Evolutionary conservation across 2,113 vertebrate species (phyloP), one percentile per base, ranked within the genome.

Genomic region (Brachyistius frenatus): DNA sequence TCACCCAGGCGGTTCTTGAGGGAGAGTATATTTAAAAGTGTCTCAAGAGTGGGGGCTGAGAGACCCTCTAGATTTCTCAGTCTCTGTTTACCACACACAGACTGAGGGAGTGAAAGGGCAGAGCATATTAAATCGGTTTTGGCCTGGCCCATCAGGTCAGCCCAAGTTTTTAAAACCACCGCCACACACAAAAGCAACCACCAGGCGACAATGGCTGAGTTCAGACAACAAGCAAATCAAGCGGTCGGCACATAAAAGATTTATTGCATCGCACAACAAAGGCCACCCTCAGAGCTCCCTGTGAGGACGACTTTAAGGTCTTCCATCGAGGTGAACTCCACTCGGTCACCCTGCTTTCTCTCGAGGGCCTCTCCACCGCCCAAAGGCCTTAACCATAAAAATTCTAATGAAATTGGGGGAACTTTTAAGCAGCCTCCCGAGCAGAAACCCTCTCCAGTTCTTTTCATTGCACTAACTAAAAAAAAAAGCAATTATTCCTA

Each of bases 221-320:
- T 91, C 90, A 91, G 64, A 93, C 90, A 92, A 92, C 90, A 92
- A 92, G 85, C 89, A 89, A 93, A 93, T 92, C 85, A 86, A 92
- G 85, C 37, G 44, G 78, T 55, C 86, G 31, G 57, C 84, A 88
- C 81, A 92, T 90, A 82, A 89, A 90, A 93, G 90, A 94, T 94
- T 94, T 93, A 94, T 92, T 72, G 84, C 85, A 46, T 81, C 50
- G 2, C 32, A 1, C 76, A 64, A 93, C 88, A 93, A 94, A 94
- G 91, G 86, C 87, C 84, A 77, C 91, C 90, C 87, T 92, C 15
- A 1, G 85, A 89, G 92, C 71, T 89, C 66, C 69, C 67, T 39
- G 32, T 41, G 5, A 85, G 77, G 65, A 86, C 71, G 64, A 76
- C 70, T 86, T 89, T 60, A 68, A 69, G 81, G 74, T 72, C 84